Evolutionary conservation across 1,140 invertebrate species (phyloP), one percentile per base, ranked within the genome.

Genomic region (Bombus confusus): DNA sequence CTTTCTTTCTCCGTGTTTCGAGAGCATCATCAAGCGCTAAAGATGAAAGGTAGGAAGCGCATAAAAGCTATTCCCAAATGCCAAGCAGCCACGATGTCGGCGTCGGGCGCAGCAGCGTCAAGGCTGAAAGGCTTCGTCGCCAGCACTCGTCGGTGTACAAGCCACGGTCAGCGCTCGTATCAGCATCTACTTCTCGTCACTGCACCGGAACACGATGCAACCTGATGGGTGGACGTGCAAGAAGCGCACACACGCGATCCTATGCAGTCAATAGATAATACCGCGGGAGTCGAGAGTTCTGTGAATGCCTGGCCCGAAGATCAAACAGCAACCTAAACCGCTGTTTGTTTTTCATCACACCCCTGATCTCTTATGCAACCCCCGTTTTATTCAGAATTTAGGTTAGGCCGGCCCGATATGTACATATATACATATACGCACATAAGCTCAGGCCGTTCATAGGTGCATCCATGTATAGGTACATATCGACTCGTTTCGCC

Each of bases 341-440:
- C 91, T 95, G 95, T 95, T 95, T 95, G 95, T 95, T 95, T 95
- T 95, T 95, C 95, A 95, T 95, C 95, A 95, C 94, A 92, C 90
- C 91, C 93, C 93, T 94, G 93, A 95, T 95, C 93, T 94, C 92
- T 93, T 95, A 95, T 95, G 94, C 94, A 95, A 92, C 92, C 86
- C 90, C 90, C 91, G 91, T 95, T 95, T 95, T 94, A 94, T 95
- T 94, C 93, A 94, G 92, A 94, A 95, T 95, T 94, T 94, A 93
- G 94, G 93, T 94, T 94, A 93, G 93, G 88, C 91, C 90, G 90
- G 88, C 83, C 91, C 91, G 91, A 93, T 93, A 92, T 88, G 87
- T 89, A 75, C 82, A 79, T 74, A 82, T 74, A 37, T 71, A 68
- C 37, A 59, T 64, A 59, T 41, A 75, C 52, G 64, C 66, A 57